Percentiles rank a stretch among this genome's conserved stretches.
Evolutionary conservation across 2,888 invertebrate genomes (phyloP).

Genomic region (Harpalus rubripes): DNA sequence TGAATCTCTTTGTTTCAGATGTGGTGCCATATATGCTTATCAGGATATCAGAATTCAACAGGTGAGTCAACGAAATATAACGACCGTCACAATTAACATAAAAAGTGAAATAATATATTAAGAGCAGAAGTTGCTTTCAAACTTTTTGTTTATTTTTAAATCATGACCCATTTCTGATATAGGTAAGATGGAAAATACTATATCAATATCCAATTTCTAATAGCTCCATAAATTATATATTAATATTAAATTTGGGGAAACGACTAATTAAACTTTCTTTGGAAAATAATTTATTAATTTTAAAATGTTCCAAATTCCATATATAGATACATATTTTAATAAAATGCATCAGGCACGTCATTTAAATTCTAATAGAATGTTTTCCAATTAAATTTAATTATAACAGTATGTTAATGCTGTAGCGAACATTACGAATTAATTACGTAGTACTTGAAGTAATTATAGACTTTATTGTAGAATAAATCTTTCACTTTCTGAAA

Average conservation of each 20-base stretch:
- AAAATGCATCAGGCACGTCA: background rate
- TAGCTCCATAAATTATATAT: conserved; percentile 19
- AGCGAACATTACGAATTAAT: conserved; percentile 26
- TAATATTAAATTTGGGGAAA: conserved; percentile 18
- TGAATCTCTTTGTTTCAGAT: background rate
- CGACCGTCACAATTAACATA: background rate
- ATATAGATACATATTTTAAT: conserved; percentile 17
- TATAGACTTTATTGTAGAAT: conserved; percentile 15
- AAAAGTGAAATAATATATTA: background rate
- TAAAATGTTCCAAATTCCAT: conserved; percentile 24
- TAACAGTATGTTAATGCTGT: background rate
- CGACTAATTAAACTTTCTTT: conserved; percentile 36
- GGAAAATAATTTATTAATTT: conserved; percentile 22
- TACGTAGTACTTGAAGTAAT: conserved; percentile 13
- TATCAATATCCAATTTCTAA: background rate
- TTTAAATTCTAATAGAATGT: conserved; percentile 18
- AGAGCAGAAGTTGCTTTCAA: background rate
- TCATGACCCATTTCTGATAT: background rate
- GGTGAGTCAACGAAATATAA: background rate
- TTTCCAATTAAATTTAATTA: conserved; percentile 40
- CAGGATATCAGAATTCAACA: background rate
- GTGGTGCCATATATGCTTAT: background rate
- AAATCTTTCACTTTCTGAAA: conserved; percentile 13
- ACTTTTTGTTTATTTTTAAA: background rate
- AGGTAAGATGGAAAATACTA: background rate